phyloP scores from a whole-genome alignment of 1,140 invertebrate species.

The Babylonia areolata region DNA sequence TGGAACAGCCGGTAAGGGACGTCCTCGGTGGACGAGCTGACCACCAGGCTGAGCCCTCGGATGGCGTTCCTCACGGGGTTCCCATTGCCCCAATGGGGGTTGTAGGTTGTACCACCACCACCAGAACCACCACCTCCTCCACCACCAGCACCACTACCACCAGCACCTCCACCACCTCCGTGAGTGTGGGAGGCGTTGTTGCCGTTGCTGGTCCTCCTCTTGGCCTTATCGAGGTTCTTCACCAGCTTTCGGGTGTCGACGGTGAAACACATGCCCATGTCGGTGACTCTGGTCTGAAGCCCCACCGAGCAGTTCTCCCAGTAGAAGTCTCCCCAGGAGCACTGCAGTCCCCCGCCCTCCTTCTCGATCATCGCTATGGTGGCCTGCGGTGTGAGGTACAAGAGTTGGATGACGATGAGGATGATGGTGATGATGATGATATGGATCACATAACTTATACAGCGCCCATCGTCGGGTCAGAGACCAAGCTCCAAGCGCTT shows the following conservation, averaged over 20 bases:
- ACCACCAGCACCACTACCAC: too few relatives aligned
- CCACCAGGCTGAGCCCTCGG: constrained; percentile 39
- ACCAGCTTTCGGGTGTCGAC: constrained; percentile 37
- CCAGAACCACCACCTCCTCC: too few relatives aligned
- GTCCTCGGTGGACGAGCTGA: constrained; percentile 30
- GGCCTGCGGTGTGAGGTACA: background rate
- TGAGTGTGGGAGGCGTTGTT: too few relatives aligned
- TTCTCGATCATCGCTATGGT: constrained; percentile 21
- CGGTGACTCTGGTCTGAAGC: constrained; percentile 36
- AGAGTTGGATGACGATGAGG: too few relatives aligned
- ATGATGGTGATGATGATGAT: too few relatives aligned
- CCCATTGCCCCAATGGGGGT: background rate
- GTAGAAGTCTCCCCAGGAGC: constrained; percentile 50
- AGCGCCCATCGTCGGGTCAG: too few relatives aligned
- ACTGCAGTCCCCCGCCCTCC: constrained; percentile 29
- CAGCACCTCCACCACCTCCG: too few relatives aligned
- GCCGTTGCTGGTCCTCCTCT: background rate
- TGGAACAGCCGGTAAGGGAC: constrained; percentile 45
- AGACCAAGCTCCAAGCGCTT: too few relatives aligned
- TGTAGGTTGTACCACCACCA: too few relatives aligned
- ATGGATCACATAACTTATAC: too few relatives aligned
- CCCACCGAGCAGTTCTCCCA: constrained; percentile 41
- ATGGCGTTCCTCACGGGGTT: constrained; percentile 47
- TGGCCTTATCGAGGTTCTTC: background rate
- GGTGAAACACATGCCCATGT: constrained; percentile 50